Evolutionary conservation across 2,113 vertebrate species (phyloP).

Genomic region (Polyodon spathula): DNA sequence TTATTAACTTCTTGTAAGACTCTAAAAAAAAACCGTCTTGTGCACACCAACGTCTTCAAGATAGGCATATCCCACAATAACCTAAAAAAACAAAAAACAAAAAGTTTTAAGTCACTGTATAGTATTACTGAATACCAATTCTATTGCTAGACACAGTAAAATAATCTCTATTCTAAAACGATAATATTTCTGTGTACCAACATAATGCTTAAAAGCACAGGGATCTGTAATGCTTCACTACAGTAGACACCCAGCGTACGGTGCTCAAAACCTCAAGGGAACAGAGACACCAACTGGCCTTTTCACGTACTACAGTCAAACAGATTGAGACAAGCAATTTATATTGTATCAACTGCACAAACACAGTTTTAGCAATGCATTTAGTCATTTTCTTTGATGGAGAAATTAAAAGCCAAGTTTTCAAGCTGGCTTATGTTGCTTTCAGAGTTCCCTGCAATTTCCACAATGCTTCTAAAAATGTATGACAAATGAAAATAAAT

Average conservation of each 20-base stretch:
- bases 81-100: constrained; percentile 1
- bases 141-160: no score
- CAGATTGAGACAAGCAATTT: constrained; percentile 18
- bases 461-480: no score
- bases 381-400: background rate
- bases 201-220: no score
- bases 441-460: no score
- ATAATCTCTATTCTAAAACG: no score
- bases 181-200: no score
- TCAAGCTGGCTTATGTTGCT: no score
- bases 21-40: background rate
- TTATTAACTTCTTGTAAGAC: background rate
- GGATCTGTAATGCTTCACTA: no score
- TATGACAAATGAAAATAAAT: no score
- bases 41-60: background rate
- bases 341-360: background rate
- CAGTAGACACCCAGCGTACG: no score
- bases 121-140: no score
- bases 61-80: constrained; percentile 13
- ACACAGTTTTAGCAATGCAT: background rate
- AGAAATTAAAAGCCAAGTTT: background rate
- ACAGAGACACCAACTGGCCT: constrained; percentile 61
- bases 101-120: no score
- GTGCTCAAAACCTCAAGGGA: constrained; percentile 16
- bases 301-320: constrained; percentile 47